Base-by-base conservation (phyloP, 1,140 invertebrate genomes). In the Drosophila navojoa region DNA sequence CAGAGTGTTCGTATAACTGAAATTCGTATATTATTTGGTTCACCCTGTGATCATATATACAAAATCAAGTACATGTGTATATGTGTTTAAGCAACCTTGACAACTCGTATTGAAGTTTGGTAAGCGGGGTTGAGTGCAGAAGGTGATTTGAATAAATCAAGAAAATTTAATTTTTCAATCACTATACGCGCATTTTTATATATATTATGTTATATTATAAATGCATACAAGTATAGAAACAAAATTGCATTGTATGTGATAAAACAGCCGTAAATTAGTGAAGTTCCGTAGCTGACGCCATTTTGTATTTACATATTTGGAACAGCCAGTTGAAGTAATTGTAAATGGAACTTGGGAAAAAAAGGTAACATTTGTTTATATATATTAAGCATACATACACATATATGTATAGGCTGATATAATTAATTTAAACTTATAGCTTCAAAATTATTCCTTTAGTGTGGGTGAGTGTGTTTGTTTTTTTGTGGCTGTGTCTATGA, bases 341-440 rank as follows among this genome's bases (percentile, higher is more conserved):
- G 73, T 84, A 84, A 71, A 84, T 84, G 81, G 81, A 84, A 84
- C 76, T 84, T 73, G 81, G 81, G 29, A 84, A 84, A 79, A 84
- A 84, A 55, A 84, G 81, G 81, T 84, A 84, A 76, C 57, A 54
- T 40, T 68, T 55, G 6, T 70, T 40, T 19, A 19, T 53, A 16
- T 50, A 35, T 45, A 44, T 50, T 25, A 57, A 19, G 10, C 19
- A 9, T 50, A 15, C 19, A 59, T 45, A 32, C 5, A 42, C 52
- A 27, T 50, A 50, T 50, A 3, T 50, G 1, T 27, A 52, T 29
- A 45, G 11, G 11, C 11, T 9, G 40, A 22, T 57, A 22, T 57
- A 42, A 58, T 58, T 44, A 16, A 58, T 25, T 57, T 57, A 57
- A 42, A 42, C 19, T 10, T 15, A 27, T 40, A 55, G 11, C 1